Conservation (phyloP, 2,113 vertebrate genomes). For the Podocnemis expansa region DNA sequence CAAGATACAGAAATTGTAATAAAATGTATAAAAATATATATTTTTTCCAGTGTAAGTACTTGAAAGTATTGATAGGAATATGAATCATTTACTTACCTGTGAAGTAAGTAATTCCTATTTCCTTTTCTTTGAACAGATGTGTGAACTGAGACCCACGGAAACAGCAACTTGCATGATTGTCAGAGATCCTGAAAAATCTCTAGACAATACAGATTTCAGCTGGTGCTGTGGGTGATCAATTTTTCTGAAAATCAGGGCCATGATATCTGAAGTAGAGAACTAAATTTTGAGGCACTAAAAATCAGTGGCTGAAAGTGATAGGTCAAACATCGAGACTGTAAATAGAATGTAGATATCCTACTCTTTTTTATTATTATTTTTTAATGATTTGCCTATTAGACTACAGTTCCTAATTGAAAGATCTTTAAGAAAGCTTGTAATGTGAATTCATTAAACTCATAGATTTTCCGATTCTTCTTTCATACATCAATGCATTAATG, state of each 20-base stretch:
- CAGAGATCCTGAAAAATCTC: neutral
- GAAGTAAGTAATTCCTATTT: neutral
- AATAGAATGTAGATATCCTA: neutral
- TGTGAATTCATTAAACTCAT: neutral
- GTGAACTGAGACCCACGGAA: neutral
- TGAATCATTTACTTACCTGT: neutral
- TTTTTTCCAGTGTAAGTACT: neutral
- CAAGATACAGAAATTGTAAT: neutral
- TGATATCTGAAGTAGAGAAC: neutral
- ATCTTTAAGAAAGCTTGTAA: neutral
- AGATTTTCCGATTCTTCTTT: neutral
- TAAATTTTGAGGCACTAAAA: rapidly evolving
- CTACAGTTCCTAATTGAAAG: neutral
- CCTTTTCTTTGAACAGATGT: neutral
- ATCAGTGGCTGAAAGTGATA: neutral
- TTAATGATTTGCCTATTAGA: neutral
- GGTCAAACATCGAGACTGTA: neutral
- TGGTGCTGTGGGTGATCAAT: neutral
- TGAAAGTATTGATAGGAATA: neutral
- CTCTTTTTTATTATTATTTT: neutral
- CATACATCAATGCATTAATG: neutral
- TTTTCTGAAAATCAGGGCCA: neutral
- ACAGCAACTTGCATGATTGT: neutral
- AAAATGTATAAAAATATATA: neutral
- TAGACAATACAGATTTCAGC: neutral